Evolutionary conservation across 1,140 invertebrate species (phyloP).

Genomic region (Panonychus citri): DNA sequence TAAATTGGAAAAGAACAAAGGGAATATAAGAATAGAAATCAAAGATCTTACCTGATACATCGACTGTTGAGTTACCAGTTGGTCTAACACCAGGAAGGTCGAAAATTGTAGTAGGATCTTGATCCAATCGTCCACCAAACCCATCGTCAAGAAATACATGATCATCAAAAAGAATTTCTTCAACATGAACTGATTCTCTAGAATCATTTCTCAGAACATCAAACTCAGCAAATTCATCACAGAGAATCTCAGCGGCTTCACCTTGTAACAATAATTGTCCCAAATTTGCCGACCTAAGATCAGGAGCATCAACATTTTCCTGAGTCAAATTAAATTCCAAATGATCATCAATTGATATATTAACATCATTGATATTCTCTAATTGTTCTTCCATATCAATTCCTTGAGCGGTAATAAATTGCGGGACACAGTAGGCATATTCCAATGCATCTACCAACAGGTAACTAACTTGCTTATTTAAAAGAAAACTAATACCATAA

Average conservation of each 20-base stretch:
- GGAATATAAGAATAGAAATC: too few species aligned
- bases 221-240: constrained; percentile 5
- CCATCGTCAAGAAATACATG: constrained; percentile 44
- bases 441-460: constrained; percentile 97
- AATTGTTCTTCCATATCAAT: constrained; percentile 82
- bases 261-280: neutral
- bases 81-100: too few species aligned
- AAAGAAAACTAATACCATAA: constrained; percentile 91
- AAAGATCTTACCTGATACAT: too few species aligned
- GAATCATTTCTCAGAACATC: neutral
- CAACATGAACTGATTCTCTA: constrained; percentile 5
- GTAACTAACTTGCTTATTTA: constrained; percentile 96
- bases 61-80: too few species aligned
- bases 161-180: constrained; percentile 7
- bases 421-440: constrained; percentile 98
- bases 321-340: constrained; percentile 91
- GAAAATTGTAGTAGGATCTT: too few species aligned
- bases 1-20: too few species aligned
- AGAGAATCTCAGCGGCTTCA: constrained; percentile 7
- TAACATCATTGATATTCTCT: constrained; percentile 15
- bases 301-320: constrained; percentile 33
- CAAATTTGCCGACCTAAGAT: too few species aligned
- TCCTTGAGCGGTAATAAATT: constrained; percentile 93
- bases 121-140: constrained; percentile 40
- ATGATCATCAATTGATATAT: constrained; percentile 20